Conservation (phyloP, 2,113 vertebrate genomes). For the Ariopsis seemanni region DNA sequence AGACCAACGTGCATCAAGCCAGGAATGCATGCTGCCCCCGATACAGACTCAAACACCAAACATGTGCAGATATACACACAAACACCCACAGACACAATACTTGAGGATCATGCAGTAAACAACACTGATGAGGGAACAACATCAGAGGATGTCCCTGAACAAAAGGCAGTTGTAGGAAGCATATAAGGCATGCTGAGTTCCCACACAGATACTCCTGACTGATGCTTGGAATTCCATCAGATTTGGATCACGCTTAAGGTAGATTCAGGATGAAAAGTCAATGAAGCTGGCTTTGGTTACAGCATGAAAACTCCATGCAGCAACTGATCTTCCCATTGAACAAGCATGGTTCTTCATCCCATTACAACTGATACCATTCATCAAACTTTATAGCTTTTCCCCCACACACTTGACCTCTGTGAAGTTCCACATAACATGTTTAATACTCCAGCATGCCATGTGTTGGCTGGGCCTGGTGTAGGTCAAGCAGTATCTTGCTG, state of each 20-base stretch:
- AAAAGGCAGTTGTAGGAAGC: slow-evolving; percentile 33
- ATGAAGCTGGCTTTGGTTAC: slow-evolving; percentile 46
- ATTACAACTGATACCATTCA: slow-evolving; percentile 16
- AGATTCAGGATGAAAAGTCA: slow-evolving; percentile 41
- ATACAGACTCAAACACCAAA: slow-evolving; percentile 38
- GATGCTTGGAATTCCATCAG: slow-evolving; percentile 51
- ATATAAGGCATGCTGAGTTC: slow-evolving; percentile 31
- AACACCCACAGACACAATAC: slow-evolving; percentile 35
- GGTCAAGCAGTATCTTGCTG: slow-evolving; percentile 6
- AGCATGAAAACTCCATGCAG: slow-evolving; percentile 33
- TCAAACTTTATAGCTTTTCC: slow-evolving; percentile 11
- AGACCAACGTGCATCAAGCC: slow-evolving; percentile 53
- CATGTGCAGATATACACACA: slow-evolving; percentile 25
- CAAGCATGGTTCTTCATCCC: neutral
- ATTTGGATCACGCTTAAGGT: slow-evolving; percentile 49
- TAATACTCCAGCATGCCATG: slow-evolving; percentile 10
- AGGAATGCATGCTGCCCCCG: slow-evolving; percentile 51
- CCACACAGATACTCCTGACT: slow-evolving; percentile 41
- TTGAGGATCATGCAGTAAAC: slow-evolving; percentile 42
- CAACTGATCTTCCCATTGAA: slow-evolving; percentile 31
- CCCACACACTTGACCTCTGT: slow-evolving; percentile 8
- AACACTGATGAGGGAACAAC: slow-evolving; percentile 48
- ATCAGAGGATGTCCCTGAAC: slow-evolving; percentile 43
- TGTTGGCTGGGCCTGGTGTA: slow-evolving; percentile 10
- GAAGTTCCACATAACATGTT: slow-evolving; percentile 3